Conservation (phyloP, 2,113 vertebrate genomes). For the Daubentonia madagascariensis region DNA sequence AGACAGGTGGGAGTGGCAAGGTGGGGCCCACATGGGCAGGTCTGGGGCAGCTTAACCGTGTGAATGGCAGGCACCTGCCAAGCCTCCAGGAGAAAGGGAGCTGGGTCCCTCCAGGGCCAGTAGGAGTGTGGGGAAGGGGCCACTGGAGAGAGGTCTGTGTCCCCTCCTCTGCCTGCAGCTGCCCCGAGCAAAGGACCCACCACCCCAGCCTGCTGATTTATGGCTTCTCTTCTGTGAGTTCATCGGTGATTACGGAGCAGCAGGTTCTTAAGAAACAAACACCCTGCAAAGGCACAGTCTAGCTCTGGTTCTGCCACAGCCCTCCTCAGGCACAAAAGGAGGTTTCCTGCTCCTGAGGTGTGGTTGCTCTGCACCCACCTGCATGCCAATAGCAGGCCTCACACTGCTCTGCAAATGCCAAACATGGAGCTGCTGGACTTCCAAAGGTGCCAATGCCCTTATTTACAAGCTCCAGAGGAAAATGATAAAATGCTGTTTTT, state of each 20-base stretch:
- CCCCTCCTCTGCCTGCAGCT: not conserved
- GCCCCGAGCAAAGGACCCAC: not conserved
- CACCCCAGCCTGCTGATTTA: rapidly evolving
- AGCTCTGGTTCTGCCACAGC: not conserved
- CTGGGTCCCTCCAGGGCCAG: not conserved
- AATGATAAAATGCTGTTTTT: not conserved
- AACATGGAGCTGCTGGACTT: not conserved
- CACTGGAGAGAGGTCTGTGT: not conserved
- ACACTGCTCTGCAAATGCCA: not conserved
- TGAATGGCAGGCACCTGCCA: not conserved
- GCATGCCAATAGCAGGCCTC: not conserved
- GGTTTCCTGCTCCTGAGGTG: conserved; percentile 16
- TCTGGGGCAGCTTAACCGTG: not conserved
- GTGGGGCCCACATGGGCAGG: not conserved
- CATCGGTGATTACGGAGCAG: not conserved
- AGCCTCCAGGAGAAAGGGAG: not conserved
- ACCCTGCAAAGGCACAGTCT: not conserved
- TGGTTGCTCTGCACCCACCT: not conserved
- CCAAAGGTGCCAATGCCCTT: not conserved
- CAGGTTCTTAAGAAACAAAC: conserved; percentile 27
- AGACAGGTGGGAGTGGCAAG: not conserved
- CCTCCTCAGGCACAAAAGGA: not conserved
- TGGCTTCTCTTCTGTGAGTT: conserved; percentile 60
- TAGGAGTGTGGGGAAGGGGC: rapidly evolving
- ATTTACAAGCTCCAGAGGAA: not conserved